These are phyloP conservation scores for Pseudochromis fuscus DNA, from an alignment of 2,797 vertebrate species.

Conservation along the genomic window DNA sequence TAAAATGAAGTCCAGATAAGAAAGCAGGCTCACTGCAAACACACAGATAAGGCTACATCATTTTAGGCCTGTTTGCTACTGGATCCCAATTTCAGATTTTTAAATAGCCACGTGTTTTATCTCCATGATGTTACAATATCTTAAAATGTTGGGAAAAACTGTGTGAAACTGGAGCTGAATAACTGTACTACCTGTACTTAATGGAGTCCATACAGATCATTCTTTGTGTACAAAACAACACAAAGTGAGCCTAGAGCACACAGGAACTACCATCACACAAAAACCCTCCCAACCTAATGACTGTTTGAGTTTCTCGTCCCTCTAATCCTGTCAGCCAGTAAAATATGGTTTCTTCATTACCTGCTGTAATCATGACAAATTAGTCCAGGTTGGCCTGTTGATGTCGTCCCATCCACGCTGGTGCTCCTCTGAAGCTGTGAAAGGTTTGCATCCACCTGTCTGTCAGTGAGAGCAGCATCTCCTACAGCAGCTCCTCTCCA, in stretches of 20 bases:
- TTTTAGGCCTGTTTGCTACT: constrained; percentile 4
- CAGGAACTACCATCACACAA: constrained; percentile 1
- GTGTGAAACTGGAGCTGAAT: constrained; percentile 3
- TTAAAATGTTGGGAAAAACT: neutral
- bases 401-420: constrained; percentile 49
- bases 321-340: constrained; percentile 36
- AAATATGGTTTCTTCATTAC: constrained; percentile 66
- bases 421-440: constrained; percentile 1
- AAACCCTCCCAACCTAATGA: constrained; percentile 32
- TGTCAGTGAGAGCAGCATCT: constrained; percentile 27
- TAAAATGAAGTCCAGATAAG: neutral
- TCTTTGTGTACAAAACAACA: constrained; percentile 43
- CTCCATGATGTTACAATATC: neutral
- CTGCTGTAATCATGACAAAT: constrained; percentile 71
- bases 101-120: neutral
- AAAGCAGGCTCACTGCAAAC: neutral
- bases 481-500: constrained; percentile 36
- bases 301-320: constrained; percentile 45
- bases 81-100: neutral
- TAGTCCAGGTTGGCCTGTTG: constrained; percentile 43
- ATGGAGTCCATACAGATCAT: constrained; percentile 1
- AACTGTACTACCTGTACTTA: constrained; percentile 6
- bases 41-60: neutral
- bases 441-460: constrained; percentile 13
- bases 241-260: constrained; percentile 4